Evolutionary conservation across 2,113 vertebrate species (phyloP).

Genomic region (Macquaria ambigua): DNA sequence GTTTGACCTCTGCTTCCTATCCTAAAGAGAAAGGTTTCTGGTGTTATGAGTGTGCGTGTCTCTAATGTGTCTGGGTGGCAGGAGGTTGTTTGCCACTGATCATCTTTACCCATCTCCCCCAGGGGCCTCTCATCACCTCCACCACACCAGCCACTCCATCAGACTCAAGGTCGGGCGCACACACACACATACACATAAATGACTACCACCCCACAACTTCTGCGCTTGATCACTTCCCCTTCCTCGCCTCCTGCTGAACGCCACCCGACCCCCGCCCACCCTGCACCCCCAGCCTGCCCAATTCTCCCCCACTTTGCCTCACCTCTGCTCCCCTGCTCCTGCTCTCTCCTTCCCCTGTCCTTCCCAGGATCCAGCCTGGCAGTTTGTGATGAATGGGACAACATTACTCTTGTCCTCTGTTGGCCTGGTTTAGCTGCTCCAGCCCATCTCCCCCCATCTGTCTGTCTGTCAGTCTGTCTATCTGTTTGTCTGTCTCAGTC

Average conservation of each 20-base stretch:
- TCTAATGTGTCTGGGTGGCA: slow-evolving; percentile 72
- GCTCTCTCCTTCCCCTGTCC: slow-evolving; percentile 81
- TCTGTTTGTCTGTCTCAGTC: slow-evolving; percentile 30
- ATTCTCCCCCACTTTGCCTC: slow-evolving; percentile 58
- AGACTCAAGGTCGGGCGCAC: slow-evolving; percentile 74
- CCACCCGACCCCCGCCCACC: slow-evolving; percentile 60
- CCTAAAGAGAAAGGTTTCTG: slow-evolving; percentile 72
- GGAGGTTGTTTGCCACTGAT: slow-evolving; percentile 75
- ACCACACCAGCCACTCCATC: slow-evolving; percentile 75
- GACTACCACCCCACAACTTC: slow-evolving; percentile 72
- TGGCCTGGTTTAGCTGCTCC: slow-evolving; percentile 81
- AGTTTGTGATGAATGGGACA: slow-evolving; percentile 84
- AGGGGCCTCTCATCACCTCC: slow-evolving; percentile 77
- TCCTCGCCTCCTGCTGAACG: slow-evolving; percentile 68
- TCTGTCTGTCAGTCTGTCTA: slow-evolving; percentile 48
- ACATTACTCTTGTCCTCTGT: slow-evolving; percentile 84
- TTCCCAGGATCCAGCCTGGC: slow-evolving; percentile 75
- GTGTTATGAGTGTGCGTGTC: slow-evolving; percentile 42
- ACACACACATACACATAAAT: slow-evolving; percentile 44
- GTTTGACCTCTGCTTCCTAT: slow-evolving; percentile 81
- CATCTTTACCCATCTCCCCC: slow-evolving; percentile 78
- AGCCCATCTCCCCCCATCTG: slow-evolving; percentile 51
- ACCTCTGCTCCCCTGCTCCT: slow-evolving; percentile 75
- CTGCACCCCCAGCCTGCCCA: slow-evolving; percentile 42
- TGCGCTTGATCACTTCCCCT: slow-evolving; percentile 74